A percentile compares a stretch with the other conserved stretches of the same genome.
phyloP scores from a whole-genome alignment of 2,797 vertebrate genomes.

The Prunella strophiata region DNA sequence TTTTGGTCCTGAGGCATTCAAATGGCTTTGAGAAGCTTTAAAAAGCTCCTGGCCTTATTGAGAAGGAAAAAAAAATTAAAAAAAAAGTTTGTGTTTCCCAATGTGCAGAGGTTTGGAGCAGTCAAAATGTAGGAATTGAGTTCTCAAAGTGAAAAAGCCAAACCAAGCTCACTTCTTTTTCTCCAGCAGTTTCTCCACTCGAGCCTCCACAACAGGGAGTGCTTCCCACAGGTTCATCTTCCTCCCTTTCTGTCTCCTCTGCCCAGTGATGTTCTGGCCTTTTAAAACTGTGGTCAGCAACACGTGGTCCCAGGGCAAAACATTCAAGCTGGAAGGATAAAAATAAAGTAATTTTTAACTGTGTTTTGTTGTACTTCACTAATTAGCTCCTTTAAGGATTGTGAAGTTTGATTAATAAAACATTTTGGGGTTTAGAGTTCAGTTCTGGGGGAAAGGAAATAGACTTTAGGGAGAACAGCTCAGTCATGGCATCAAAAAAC shows the following conservation, averaged over 20 bases:
- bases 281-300: slow-evolving; percentile 80
- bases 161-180: slow-evolving; percentile 45
- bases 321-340: slow-evolving; percentile 69
- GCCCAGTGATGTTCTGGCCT: slow-evolving; percentile 80
- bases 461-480: background rate
- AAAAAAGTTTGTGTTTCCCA: fast-evolving
- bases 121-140: fast-evolving
- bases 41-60: background rate
- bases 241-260: slow-evolving; percentile 75
- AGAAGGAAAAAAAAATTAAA: background rate
- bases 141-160: background rate
- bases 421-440: background rate
- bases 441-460: background rate
- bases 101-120: background rate
- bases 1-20: background rate
- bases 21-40: background rate
- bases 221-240: slow-evolving; percentile 74
- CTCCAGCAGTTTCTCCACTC: slow-evolving; percentile 71
- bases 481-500: background rate
- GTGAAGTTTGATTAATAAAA: background rate
- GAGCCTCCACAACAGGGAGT: slow-evolving; percentile 73
- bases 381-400: background rate
- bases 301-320: slow-evolving; percentile 77
- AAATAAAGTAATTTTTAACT: fast-evolving
- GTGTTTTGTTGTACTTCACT: background rate